These are phyloP conservation scores for Galendromus occidentalis DNA, from an alignment of 1,140 invertebrate species.

Conservation along the genomic window DNA sequence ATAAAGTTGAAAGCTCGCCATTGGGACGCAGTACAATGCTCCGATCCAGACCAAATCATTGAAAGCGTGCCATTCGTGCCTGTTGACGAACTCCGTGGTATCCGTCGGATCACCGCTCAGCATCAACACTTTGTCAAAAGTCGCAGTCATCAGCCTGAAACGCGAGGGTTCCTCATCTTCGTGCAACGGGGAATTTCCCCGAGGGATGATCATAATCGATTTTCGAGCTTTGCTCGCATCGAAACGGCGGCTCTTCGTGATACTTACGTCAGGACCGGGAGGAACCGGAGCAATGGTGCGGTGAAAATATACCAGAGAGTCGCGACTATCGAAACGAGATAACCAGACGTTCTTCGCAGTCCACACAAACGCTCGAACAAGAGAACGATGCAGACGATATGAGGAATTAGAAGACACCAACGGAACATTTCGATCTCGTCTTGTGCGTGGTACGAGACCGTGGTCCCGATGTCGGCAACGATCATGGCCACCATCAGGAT, in stretches of 20 bases:
- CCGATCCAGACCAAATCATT: background rate
- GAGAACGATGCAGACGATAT: background rate
- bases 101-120: background rate
- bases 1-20: background rate
- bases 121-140: background rate
- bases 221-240: background rate
- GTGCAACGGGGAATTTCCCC: background rate
- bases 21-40: background rate
- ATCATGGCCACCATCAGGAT: background rate
- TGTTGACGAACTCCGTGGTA: background rate
- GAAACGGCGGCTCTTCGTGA: background rate
- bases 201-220: background rate
- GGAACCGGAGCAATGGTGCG: background rate
- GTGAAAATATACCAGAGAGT: background rate
- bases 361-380: background rate
- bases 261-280: background rate
- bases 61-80: background rate
- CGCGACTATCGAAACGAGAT: background rate
- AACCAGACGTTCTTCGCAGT: background rate
- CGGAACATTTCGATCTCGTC: background rate
- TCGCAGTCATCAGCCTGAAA: background rate
- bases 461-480: background rate
- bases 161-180: background rate
- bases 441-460: background rate
- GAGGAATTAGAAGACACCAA: background rate